Base-by-base conservation (phyloP, 1,140 invertebrate species). In the Parapsyche elsis region DNA sequence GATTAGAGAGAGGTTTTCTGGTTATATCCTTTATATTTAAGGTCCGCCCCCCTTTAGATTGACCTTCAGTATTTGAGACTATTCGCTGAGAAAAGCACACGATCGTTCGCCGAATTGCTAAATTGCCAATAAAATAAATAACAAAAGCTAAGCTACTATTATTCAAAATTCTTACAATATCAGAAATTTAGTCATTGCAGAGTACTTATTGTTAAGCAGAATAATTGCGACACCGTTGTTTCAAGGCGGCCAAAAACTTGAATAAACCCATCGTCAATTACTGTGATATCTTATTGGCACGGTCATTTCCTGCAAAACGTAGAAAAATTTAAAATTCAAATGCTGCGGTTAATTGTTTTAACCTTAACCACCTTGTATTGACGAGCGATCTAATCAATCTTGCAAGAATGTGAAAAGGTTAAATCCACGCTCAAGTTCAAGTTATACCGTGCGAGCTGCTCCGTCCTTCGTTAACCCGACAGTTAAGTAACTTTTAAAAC, bases 381-480 rank as follows among this genome's bases (percentile, higher is more conserved):
- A 38, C 30, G 30, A 38, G 1, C 30, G 1, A 38, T 38, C 30
- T 7, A 38, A 38, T 38, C 30, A 38, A 38, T 38, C 30, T 38
- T 38, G 30, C 30, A 38, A 38, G 30, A 38, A 38, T 38, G 30
- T 38, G 7, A 38, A 38, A 38, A 38, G 30, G 30, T 38, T 38
- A 38, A 38, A 38, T 38, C 30, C 2, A 38, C 30, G 30, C 30
- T 38, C 30, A 67, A 67, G 64, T 67, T 67, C 64, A 67, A 67
- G 64, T 38, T 38, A 38, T 38, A 38, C 30, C 30, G 30, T 38
- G 30, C 30, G 30, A 38, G 30, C 7, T 7, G 30, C 30, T 38
- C 30, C 30, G 64, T 67, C 64, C 64, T 67, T 67, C 64, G 57
- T 61, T 61, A 61, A 61, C 57, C 57, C 57, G 57, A 61, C 57